These are phyloP conservation scores for Channa striata DNA, from an alignment of 2,797 vertebrate species.

Conservation along the genomic window DNA sequence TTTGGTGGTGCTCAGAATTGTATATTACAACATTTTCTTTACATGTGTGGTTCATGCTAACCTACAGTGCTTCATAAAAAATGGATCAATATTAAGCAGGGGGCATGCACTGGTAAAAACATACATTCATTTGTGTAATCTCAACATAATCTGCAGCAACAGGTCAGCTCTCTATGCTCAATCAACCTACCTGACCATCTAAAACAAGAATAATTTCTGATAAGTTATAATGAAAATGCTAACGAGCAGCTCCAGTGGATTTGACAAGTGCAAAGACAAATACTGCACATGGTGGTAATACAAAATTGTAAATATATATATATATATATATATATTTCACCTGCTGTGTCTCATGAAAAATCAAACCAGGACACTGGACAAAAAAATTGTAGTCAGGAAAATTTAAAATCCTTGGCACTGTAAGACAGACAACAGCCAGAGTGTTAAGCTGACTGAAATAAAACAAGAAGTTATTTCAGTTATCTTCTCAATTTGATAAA, in stretches of 20 bases:
- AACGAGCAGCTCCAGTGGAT: neutral
- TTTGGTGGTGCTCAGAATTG: slow-evolving; percentile 70
- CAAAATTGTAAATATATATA: slow-evolving; percentile 7
- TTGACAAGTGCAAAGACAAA: neutral
- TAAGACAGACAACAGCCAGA: slow-evolving; percentile 81
- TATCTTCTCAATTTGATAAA: slow-evolving; percentile 94
- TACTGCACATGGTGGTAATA: neutral
- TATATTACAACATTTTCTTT: slow-evolving; percentile 30
- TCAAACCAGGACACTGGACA: slow-evolving; percentile 74
- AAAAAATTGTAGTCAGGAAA: slow-evolving; percentile 81
- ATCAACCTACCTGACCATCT: slow-evolving; percentile 2
- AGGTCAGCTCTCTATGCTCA: slow-evolving; percentile 8
- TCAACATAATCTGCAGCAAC: slow-evolving; percentile 4
- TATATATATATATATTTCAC: too few species aligned
- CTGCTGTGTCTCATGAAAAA: slow-evolving; percentile 65
- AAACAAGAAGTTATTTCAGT: slow-evolving; percentile 82
- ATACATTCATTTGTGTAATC: slow-evolving; percentile 18
- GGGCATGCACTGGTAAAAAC: slow-evolving; percentile 33
- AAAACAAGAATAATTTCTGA: slow-evolving; percentile 18
- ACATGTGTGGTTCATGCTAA: slow-evolving; percentile 53
- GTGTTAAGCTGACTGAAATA: slow-evolving; percentile 89
- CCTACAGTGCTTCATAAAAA: slow-evolving; percentile 45
- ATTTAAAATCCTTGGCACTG: slow-evolving; percentile 83
- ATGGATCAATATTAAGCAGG: slow-evolving; percentile 34
- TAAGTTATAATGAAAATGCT: slow-evolving; percentile 13